Evolutionary conservation across 2,113 vertebrate genomes (phyloP).

Genomic region (Chionomys nivalis): DNA sequence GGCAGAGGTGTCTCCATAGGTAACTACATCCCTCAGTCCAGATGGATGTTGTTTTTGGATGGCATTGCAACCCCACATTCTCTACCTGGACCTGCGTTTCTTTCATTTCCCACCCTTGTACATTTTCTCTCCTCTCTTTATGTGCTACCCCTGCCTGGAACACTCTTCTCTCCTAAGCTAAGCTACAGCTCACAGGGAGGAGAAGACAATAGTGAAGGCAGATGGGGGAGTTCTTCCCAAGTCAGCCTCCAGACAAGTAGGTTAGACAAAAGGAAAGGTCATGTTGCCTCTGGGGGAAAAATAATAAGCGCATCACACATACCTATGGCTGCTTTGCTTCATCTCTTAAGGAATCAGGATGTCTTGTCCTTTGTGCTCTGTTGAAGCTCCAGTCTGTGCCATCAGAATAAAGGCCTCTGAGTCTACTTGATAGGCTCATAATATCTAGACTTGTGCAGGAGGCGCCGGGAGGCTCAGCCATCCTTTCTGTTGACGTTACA

Average conservation of each 20-base stretch:
- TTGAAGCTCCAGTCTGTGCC: neutral
- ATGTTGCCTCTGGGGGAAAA: neutral
- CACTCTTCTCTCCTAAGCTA: neutral
- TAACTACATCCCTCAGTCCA: neutral
- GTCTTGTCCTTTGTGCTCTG: neutral
- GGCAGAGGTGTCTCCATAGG: neutral
- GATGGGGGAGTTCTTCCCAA: neutral
- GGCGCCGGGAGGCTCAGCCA: neutral
- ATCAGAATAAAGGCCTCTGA: slow-evolving; percentile 28
- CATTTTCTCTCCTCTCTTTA: neutral
- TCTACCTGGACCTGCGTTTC: neutral
- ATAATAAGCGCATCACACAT: no score
- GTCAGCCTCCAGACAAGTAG: neutral
- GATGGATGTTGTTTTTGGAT: slow-evolving; percentile 32
- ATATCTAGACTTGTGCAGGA: neutral
- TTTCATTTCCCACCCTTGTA: neutral
- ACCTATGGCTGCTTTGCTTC: neutral
- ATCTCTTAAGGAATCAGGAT: neutral
- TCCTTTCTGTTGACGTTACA: neutral
- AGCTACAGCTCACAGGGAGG: neutral
- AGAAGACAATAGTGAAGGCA: slow-evolving; percentile 9
- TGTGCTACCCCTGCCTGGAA: neutral
- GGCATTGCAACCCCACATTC: neutral
- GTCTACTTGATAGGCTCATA: neutral
- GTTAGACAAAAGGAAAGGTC: slow-evolving; percentile 58